Evolutionary conservation across 2,113 vertebrate species (phyloP).

Genomic region (Anhinga anhinga): DNA sequence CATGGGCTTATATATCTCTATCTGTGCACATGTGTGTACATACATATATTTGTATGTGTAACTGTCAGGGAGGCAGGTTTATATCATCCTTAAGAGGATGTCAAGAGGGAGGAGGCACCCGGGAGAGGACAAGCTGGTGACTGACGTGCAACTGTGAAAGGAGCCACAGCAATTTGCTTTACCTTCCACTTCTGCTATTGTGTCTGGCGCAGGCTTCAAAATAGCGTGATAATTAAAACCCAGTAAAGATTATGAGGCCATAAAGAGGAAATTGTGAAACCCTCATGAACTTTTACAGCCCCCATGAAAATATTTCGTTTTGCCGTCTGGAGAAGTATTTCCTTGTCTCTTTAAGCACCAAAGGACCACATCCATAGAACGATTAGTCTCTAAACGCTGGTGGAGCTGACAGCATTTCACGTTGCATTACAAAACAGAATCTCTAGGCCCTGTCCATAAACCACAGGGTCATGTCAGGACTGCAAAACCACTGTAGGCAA

Average conservation of each 20-base stretch:
- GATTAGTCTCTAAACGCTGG: neutral
- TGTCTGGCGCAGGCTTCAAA: neutral
- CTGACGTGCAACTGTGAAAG: neutral
- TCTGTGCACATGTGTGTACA: accelerated
- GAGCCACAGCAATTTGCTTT: neutral
- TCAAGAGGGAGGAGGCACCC: neutral
- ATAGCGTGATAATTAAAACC: neutral
- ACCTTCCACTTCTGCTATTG: neutral
- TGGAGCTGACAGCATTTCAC: neutral
- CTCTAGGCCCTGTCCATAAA: neutral
- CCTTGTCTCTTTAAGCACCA: neutral
- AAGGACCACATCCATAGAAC: neutral
- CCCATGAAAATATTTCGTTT: neutral
- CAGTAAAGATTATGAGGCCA: neutral
- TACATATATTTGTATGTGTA: neutral
- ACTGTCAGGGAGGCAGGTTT: neutral
- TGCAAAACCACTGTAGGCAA: neutral
- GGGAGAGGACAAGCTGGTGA: neutral
- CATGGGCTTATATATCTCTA: too few relatives aligned
- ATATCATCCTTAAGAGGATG: neutral
- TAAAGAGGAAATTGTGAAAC: slow-evolving; percentile 27
- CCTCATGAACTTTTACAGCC: slow-evolving; percentile 16
- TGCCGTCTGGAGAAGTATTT: neutral
- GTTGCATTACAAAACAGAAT: neutral
- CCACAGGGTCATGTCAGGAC: neutral